A percentile compares a stretch with the other conserved stretches of the same genome.
phyloP scores from a whole-genome alignment of 2,797 vertebrate genomes.

The Lates japonicus region DNA sequence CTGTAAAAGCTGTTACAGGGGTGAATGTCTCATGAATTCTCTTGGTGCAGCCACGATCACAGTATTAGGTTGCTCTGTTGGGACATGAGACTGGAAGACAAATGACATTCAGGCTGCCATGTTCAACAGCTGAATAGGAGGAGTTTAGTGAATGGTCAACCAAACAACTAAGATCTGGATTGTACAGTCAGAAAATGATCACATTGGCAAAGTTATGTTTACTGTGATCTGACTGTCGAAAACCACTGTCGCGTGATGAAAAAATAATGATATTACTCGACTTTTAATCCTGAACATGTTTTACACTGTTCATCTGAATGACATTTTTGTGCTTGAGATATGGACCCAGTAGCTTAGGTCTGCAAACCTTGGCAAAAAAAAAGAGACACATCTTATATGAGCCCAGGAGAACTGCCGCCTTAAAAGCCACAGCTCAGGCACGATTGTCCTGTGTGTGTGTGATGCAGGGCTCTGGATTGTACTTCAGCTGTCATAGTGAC shows the following conservation, averaged over 20 bases:
- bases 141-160: too few species aligned
- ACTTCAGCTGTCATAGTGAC: constrained; percentile 57
- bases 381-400: background rate
- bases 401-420: constrained; percentile 13
- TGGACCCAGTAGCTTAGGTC: background rate
- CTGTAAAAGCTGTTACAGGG: constrained; percentile 8
- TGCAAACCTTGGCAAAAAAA: background rate
- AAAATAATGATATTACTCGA: background rate
- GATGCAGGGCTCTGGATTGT: constrained; percentile 16
- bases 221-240: background rate
- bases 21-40: constrained; percentile 3
- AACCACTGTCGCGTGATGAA: too few species aligned
- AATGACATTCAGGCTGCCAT: constrained; percentile 5
- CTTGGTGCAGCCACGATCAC: background rate
- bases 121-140: background rate
- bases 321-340: background rate
- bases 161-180: too few species aligned
- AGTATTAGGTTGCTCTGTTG: background rate
- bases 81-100: constrained; percentile 3
- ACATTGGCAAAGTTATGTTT: background rate
- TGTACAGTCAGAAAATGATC: too few species aligned
- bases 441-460: background rate
- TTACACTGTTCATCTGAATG: background rate
- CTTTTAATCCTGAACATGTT: background rate
- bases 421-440: constrained; percentile 15